These are phyloP conservation scores for Anthophora plumipes DNA, from an alignment of 2,888 invertebrate species.

Conservation along the genomic window DNA sequence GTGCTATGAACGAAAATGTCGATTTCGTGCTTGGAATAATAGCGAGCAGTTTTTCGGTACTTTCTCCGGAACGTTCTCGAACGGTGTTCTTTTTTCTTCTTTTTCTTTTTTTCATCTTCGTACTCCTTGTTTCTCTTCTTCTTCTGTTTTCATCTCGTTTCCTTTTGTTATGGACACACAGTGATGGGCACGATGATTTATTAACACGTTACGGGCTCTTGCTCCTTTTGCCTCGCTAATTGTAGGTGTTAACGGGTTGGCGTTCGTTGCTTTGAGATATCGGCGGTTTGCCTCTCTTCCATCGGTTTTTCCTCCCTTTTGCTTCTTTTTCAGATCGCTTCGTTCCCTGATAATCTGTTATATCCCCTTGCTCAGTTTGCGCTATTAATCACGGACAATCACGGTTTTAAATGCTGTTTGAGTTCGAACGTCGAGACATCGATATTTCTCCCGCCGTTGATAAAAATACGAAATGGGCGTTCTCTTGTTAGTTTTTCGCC, in stretches of 20 bases:
- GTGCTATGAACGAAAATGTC: constrained; percentile 1
- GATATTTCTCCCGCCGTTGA: constrained; percentile 1
- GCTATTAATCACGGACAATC: constrained; percentile 30
- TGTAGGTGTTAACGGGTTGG: constrained; percentile 29
- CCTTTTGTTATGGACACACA: not conserved
- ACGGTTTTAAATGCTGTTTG: constrained; percentile 20
- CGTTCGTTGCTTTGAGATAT: not conserved
- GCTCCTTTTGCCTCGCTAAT: constrained; percentile 17
- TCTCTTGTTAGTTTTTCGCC: constrained; percentile 8
- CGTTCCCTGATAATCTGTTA: constrained; percentile 5
- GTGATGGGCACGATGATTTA: constrained; percentile 1
- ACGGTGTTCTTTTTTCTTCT: too few relatives aligned
- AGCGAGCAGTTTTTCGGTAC: not conserved
- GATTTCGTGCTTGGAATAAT: not conserved
- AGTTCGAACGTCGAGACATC: constrained; percentile 19
- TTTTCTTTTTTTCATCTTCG: not conserved
- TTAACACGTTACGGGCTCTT: constrained; percentile 13
- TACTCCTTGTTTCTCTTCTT: not conserved
- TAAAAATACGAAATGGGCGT: not conserved
- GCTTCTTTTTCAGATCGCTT: not conserved
- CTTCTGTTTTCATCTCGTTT: not conserved
- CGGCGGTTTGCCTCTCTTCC: not conserved
- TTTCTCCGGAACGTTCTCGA: not conserved
- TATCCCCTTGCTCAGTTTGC: not conserved
- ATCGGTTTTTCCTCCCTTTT: not conserved